Evolutionary conservation across 2,888 invertebrate genomes (phyloP).

Genomic region (Lymantria monacha): DNA sequence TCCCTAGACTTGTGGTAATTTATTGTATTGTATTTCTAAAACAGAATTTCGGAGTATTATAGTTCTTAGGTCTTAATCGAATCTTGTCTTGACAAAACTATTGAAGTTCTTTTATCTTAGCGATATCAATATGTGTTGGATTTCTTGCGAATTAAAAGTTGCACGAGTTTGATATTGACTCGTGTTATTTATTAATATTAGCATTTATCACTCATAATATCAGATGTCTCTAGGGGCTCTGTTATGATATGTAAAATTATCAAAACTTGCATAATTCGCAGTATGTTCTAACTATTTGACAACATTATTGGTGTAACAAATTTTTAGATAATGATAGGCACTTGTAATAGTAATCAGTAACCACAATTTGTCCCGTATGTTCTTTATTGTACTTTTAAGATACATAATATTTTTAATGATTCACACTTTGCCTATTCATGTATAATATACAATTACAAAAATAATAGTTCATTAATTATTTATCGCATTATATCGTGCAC

Average conservation of each 20-base stretch:
- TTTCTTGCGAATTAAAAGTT: background rate
- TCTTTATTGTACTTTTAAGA: slow-evolving; percentile 67
- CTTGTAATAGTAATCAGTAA: slow-evolving; percentile 56
- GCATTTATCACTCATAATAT: slow-evolving; percentile 1
- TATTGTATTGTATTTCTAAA: slow-evolving; percentile 18
- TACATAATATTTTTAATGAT: slow-evolving; percentile 71
- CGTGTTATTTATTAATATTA: background rate
- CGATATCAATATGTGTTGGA: slow-evolving; percentile 12
- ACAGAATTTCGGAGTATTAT: slow-evolving; percentile 3
- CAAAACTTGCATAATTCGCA: slow-evolving; percentile 9
- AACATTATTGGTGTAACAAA: slow-evolving; percentile 24
- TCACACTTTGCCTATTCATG: slow-evolving; percentile 81
- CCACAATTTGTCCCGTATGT: slow-evolving; percentile 55
- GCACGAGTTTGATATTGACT: background rate
- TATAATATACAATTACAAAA: slow-evolving; percentile 77
- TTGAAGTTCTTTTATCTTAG: slow-evolving; percentile 9
- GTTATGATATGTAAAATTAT: slow-evolving; percentile 23
- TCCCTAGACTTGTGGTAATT: slow-evolving; percentile 26
- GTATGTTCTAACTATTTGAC: slow-evolving; percentile 19
- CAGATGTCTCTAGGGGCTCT: slow-evolving; percentile 17
- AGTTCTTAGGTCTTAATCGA: slow-evolving; percentile 28
- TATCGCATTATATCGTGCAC: slow-evolving; percentile 45
- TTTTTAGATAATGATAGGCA: slow-evolving; percentile 48
- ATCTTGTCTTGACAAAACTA: slow-evolving; percentile 65
- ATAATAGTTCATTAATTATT: slow-evolving; percentile 53